These are phyloP conservation scores for Propsilocerus akamusi DNA, from an alignment of 1,140 invertebrate genomes.

Conservation along the genomic window DNA sequence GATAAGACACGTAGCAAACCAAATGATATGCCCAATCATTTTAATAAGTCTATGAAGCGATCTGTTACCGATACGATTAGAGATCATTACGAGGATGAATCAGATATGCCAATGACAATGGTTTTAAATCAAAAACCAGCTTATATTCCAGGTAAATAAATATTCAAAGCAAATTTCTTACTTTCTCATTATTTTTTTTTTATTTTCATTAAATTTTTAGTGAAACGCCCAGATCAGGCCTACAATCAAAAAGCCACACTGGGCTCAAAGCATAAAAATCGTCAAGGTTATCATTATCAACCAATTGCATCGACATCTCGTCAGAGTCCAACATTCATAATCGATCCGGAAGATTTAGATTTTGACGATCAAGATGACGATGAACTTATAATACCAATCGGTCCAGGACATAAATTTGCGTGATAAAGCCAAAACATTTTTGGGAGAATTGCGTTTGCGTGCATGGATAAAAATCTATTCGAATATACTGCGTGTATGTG, in stretches of 20 bases:
- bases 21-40: conserved; percentile 4
- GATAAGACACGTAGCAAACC: conserved; percentile 8
- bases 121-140: neutral
- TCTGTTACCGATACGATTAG: conserved; percentile 5
- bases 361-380: conserved; percentile 25
- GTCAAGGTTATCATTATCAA: conserved; percentile 25
- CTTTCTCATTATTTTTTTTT: neutral
- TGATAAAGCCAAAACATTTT: neutral
- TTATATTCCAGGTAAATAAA: neutral
- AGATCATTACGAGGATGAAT: neutral
- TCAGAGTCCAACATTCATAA: conserved; percentile 25
- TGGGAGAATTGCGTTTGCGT: neutral
- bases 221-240: conserved; percentile 25
- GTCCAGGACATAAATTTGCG: conserved; percentile 2
- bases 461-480: too few relatives aligned
- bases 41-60: neutral
- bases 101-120: neutral
- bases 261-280: conserved; percentile 23
- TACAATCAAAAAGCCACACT: conserved; percentile 23
- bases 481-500: neutral
- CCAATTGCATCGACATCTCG: conserved; percentile 23
- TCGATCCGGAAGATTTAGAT: conserved; percentile 17
- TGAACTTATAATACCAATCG: conserved; percentile 25
- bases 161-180: neutral
- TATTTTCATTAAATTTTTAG: conserved; percentile 8